Evolutionary conservation across 2,888 invertebrate species (phyloP), one percentile per base, ranked within the genome.

Genomic region (Leptopilina syphax): DNA sequence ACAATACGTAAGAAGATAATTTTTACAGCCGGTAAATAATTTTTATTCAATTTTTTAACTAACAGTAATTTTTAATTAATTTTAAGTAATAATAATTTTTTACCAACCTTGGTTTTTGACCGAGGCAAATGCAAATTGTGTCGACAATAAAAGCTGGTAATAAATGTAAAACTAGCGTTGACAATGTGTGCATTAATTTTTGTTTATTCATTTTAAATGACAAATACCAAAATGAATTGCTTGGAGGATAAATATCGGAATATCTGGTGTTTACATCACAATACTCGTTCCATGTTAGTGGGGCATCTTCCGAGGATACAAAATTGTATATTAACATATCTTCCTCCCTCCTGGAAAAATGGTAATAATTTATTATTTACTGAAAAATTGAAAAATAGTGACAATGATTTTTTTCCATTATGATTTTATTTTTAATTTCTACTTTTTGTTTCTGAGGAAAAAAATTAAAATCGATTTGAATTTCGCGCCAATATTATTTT

Each of bases 221-320:
- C 79, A 94, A 92, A 85, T 94, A 94, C 95, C 95, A 95, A 0
- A 95, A 91, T 8, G 93, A 92, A 57, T 93, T 93, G 0, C 92
- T 92, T 50, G 94, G 90, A 0, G 95, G 95, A 80, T 93, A 93
- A 0, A 91, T 85, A 13, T 92, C 86, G 0, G 94, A 93, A 80
- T 94, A 93, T 9, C 91, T 90, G 85, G 94, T 83, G 82, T 94
- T 94, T 4, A 93, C 89, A 0, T 90, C 80, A 86, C 92, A 90
- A 86, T 96, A 96, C 68, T 95, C 94, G 0, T 93, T 94, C 98
- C 98, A 99, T 0, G 95, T 95, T 65, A 98, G 92, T 1, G 95
- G 95, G 88, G 97, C 97, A 81, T 96, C 94, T 1, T 93, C 93
- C 0, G 97, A 96, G 0, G 98, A 96, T 1, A 97, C 96, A 91